Percentiles rank a stretch among this genome's conserved stretches.
These are phyloP conservation scores for Zootoca vivipara DNA, from an alignment of 2,113 vertebrate genomes.

Conservation along the genomic window DNA sequence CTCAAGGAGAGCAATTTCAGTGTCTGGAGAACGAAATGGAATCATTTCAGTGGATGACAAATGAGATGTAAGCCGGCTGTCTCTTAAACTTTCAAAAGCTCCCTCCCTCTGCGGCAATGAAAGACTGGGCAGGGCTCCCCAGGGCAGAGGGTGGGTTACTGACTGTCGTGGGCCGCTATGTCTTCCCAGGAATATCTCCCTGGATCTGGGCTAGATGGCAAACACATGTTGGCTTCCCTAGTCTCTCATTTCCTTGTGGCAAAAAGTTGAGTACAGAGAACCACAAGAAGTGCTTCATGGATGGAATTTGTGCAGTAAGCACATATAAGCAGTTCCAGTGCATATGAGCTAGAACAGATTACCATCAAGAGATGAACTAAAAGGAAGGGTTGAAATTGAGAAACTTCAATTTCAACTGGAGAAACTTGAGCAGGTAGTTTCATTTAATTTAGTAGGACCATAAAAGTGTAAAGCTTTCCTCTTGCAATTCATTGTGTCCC, in stretches of 20 bases:
- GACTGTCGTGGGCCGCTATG: not conserved
- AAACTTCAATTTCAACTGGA: not conserved
- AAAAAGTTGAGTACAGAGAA: not conserved
- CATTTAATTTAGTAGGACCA: not conserved
- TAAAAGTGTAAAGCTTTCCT: not conserved
- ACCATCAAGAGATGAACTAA: not conserved
- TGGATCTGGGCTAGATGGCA: not conserved
- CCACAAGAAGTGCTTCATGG: not conserved
- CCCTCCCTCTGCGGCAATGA: not conserved
- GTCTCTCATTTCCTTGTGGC: not conserved
- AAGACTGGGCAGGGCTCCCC: not conserved
- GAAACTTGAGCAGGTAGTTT: not conserved
- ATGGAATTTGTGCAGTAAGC: not conserved
- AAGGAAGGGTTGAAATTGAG: not conserved
- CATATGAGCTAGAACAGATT: not conserved
- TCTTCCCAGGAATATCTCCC: not conserved
- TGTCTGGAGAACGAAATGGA: not conserved
- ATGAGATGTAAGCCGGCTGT: not conserved
- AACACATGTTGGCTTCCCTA: not conserved
- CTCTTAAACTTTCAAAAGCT: not conserved
- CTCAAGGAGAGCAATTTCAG: not conserved
- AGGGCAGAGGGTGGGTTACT: not conserved
- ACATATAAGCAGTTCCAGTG: not conserved
- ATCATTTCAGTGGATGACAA: not conserved
- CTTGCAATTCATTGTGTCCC: no score